A percentile compares a stretch with the other conserved stretches of the same genome.
Conservation (phyloP, 2,113 vertebrate species). For the Sander lucioperca region DNA sequence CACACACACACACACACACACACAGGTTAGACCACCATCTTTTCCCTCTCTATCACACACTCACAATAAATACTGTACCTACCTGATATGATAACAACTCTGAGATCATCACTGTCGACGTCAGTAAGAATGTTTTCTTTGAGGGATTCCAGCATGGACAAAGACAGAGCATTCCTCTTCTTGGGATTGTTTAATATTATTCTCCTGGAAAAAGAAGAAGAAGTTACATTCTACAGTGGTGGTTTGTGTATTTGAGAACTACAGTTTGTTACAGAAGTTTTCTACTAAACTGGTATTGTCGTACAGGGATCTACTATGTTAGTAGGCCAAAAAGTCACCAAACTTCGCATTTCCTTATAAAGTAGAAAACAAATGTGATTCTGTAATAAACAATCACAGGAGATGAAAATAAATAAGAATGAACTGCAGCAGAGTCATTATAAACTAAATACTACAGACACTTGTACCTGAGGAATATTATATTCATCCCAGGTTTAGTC, state of each 20-base stretch:
- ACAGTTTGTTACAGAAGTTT: neutral
- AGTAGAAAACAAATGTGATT: neutral
- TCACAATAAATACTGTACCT: too few species aligned
- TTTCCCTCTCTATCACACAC: too few species aligned
- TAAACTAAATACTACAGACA: neutral
- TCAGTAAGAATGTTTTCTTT: conserved; percentile 87
- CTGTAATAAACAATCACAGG: neutral
- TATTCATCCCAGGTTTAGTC: too few species aligned
- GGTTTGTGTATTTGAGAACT: neutral
- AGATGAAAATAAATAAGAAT: neutral
- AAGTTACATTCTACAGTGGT: neutral
- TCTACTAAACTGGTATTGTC: neutral
- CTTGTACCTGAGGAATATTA: neutral
- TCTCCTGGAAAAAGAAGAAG: conserved; percentile 81
- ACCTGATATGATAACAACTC: conserved; percentile 94
- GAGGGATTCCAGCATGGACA: conserved; percentile 91
- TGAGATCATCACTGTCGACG: conserved; percentile 84
- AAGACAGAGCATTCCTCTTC: conserved; percentile 91
- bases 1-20: too few species aligned
- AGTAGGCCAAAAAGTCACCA: too few species aligned
- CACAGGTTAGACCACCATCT: too few species aligned
- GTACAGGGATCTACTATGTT: neutral
- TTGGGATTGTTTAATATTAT: conserved; percentile 90
- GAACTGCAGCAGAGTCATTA: too few species aligned
- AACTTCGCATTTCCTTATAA: neutral